Conservation (phyloP, 2,888 invertebrate species). For the Caenorhabditis wallacei region DNA sequence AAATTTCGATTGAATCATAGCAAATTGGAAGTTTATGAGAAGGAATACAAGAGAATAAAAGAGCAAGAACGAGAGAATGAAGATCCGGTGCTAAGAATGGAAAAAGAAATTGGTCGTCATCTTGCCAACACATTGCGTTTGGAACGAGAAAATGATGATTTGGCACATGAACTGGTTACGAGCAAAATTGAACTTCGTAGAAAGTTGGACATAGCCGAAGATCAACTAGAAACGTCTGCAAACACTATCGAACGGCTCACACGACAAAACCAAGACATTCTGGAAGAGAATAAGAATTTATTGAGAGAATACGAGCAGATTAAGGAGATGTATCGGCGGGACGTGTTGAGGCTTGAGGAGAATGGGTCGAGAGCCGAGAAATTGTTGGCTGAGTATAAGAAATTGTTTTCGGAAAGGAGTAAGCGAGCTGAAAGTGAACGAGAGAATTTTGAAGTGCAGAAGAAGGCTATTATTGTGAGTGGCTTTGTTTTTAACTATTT, state of each 20-base stretch:
- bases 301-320: conserved; percentile 87
- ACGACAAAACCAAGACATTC: conserved; percentile 87
- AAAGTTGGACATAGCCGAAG: conserved; percentile 84
- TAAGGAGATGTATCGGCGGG: conserved; percentile 88
- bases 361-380: conserved; percentile 83
- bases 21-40: conserved; percentile 95
- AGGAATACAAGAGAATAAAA: conserved; percentile 90
- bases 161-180: conserved; percentile 86
- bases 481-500: neutral
- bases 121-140: conserved; percentile 85
- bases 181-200: conserved; percentile 86
- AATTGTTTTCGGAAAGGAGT: conserved; percentile 75
- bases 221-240: conserved; percentile 69
- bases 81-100: conserved; percentile 85
- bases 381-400: conserved; percentile 77
- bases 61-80: conserved; percentile 84
- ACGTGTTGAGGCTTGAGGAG: conserved; percentile 86
- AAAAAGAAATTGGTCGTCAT: conserved; percentile 80
- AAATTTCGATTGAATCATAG: conserved; percentile 89
- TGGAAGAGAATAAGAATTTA: conserved; percentile 88
- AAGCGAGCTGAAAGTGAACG: conserved; percentile 74
- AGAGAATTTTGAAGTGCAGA: conserved; percentile 75
- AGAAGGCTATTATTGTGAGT: conserved; percentile 76
- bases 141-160: conserved; percentile 86
- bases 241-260: conserved; percentile 82